Evolutionary conservation across 2,888 invertebrate species (phyloP), one percentile per base, ranked within the genome.

Genomic region (Pristionchus japonicus): DNA sequence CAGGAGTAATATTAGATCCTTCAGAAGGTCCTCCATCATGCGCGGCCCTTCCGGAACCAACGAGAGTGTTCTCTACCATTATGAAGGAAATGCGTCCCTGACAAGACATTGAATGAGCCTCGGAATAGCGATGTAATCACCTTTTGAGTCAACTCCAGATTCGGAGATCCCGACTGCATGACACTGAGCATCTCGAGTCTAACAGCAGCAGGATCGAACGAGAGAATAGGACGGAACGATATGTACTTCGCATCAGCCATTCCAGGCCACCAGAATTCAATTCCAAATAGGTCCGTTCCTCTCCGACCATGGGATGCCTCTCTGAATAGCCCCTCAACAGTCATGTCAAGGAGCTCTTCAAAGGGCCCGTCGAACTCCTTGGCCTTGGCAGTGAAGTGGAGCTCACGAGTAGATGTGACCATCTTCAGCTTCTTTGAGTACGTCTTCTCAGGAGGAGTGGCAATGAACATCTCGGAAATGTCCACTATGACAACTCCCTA

Each of bases 261-360:
- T 17, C 80, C 80, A 7, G 80, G 80, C 80, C 80, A 80, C 80
- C 80, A 80, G 47, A 80, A 80, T 0, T 49, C 80, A 1, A 80
- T 80, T 3, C 80, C 80, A 47, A 47, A 80, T 3, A 80, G n/a
- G 15, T 80, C 80, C 1, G 47, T 27, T 2, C 9, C 47, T n/a
- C n/a, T 23, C 1, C 80, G 47, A 7, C 17, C 47, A 4, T 80
- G 34, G 6, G 43, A n/a, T 47, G 43, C 43, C 40, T 43, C n/a
- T 27, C 17, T 23, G 80, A 80, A 80, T 0, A 80, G 47, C 47
- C n/a, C 47, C 23, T 7, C 9, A 11, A 80, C 31, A 9, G 80
- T 34, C n/a, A 47, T 31, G 17, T 80, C 80, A 6, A 80, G 47
- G 7, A 80, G 47, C n/a, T 49, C 80, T n/a, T 43, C 80, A 11